Evolutionary conservation across 23 tunicate species (phyloP), one percentile per base, ranked within the genome.

Genomic region (Trididemnum nubilum): DNA sequence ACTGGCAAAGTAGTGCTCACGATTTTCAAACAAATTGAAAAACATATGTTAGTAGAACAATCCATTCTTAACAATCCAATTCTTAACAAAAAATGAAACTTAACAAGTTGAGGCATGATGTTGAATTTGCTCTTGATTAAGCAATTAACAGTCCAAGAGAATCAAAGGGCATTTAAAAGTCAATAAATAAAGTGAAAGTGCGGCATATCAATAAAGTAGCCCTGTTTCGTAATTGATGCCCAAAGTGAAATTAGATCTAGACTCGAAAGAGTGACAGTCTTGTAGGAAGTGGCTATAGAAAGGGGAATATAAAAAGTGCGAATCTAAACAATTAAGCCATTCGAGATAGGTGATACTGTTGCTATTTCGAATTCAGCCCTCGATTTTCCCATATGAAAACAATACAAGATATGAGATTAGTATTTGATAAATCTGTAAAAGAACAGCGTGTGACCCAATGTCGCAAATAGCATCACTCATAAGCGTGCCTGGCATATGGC

Each of bases 371-470:
- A 44, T 44, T 7, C 12, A 9, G 9, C 54, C 54, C 54, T 7
- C 54, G 54, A 2, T 67, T 67, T 67, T 67, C 74, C 74, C 74
- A 67, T 67, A 12, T 9, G 7, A 32, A 67, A 33, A 67, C 74
- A 67, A 67, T 31, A 38, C 38, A 30, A 67, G 33, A 67, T 67
- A 67, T 67, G 37, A 67, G 74, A 67, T 67, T 31, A 67, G 38
- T 38, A 67, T 67, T 67, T 67, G 74, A 67, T 24, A n/a, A n/a
- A n/a, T n/a, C n/a, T 61, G 29, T 12, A 61, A 61, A 5, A 61
- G n/a, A 12, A 12, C 25, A 61, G 29, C 67, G 67, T 61, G 67
- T 25, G 67, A 61, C 26, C 5, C 15, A 22, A 21, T 25, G 29
- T 61, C 21, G 27, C 21, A 12, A 3, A 31, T 33, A 30, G 38